Evolutionary conservation across 2,888 invertebrate genomes (phyloP).

Genomic region (Heterodera filipjevi): DNA sequence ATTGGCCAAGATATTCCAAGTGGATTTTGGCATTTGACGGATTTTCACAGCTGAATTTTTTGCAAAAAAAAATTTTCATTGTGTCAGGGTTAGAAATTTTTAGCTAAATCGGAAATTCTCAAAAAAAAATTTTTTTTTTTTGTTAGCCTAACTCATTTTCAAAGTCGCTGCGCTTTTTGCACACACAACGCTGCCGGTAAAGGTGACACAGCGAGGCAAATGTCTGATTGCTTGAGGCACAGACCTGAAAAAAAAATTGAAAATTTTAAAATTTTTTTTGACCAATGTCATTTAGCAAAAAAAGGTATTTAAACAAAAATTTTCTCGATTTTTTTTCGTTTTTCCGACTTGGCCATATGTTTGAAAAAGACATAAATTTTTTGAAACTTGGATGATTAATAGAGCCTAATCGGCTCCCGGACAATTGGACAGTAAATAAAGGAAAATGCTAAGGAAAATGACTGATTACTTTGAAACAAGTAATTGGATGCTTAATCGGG

Average conservation of each 20-base stretch:
- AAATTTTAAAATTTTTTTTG: constrained; percentile 14
- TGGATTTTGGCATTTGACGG: constrained; percentile 69
- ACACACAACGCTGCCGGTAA: constrained; percentile 81
- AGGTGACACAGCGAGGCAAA: constrained; percentile 92
- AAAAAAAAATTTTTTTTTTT: constrained; percentile 27
- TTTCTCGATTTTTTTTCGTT: too few relatives aligned
- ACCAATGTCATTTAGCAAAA: too few relatives aligned
- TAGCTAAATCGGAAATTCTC: background rate
- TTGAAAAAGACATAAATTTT: too few relatives aligned
- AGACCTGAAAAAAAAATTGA: constrained; percentile 71
- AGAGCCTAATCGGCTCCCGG: too few relatives aligned
- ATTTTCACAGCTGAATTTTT: constrained; percentile 47
- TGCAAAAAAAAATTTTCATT: too few relatives aligned
- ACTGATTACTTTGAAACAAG: too few relatives aligned
- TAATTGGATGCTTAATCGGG: too few relatives aligned
- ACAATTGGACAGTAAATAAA: too few relatives aligned
- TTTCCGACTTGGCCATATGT: too few relatives aligned
- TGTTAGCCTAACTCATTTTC: constrained; percentile 25
- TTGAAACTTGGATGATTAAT: too few relatives aligned
- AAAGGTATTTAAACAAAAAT: too few relatives aligned
- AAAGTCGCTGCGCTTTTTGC: constrained; percentile 72
- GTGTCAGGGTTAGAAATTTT: background rate
- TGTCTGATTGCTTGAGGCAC: constrained; percentile 91
- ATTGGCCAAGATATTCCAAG: constrained; percentile 86
- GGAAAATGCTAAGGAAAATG: too few relatives aligned